Evolutionary conservation across 2,888 invertebrate genomes (phyloP), one percentile per base, ranked within the genome.

Genomic region (Siphlonurus alternatus): DNA sequence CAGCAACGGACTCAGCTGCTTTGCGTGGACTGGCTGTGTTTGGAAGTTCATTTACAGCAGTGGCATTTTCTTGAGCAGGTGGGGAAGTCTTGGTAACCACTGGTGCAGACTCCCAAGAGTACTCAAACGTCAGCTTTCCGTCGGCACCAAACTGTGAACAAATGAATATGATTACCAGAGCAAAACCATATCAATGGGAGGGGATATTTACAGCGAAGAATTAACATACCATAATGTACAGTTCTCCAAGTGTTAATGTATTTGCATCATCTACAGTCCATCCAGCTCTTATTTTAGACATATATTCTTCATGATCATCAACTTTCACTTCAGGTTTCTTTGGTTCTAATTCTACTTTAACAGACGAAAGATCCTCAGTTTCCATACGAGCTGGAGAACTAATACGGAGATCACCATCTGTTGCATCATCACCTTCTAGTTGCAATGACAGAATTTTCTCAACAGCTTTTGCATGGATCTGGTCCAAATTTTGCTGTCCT

Each of bases 211-310:
- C 5, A 38, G 38, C 38, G 5, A 38, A 38, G 5, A 38, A 38
- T 10, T 15, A 38, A 18, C 77, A 78, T 72, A 90, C 88, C 85
- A 94, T 91, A 61, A 95, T 79, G 76, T 93, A 94, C 64, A 95
- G 76, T 76, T 96, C 94, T 0, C 94, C 94, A 25, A 96, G 81
- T 2, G 92, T 91, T 56, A 94, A 81, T 38, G 88, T 86, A 5
- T 87, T 88, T 1, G 87, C 85, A 72, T 87, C 87, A 19, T 81
- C 77, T 7, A 81, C 73, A 63, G 88, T 92, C 93, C 94, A 95
- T 0, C 94, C 94, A 66, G 78, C 76, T 66, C 77, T 74, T 19
- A 85, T 78, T 72, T 80, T 80, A 51, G 72, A 71, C 19, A 56
- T 7, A 20, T n/a, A 22, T 7, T 10, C n/a, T 56, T 25, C 53